phyloP scores from a whole-genome alignment of 2,797 vertebrate species.

The Distichodus sexfasciatus region DNA sequence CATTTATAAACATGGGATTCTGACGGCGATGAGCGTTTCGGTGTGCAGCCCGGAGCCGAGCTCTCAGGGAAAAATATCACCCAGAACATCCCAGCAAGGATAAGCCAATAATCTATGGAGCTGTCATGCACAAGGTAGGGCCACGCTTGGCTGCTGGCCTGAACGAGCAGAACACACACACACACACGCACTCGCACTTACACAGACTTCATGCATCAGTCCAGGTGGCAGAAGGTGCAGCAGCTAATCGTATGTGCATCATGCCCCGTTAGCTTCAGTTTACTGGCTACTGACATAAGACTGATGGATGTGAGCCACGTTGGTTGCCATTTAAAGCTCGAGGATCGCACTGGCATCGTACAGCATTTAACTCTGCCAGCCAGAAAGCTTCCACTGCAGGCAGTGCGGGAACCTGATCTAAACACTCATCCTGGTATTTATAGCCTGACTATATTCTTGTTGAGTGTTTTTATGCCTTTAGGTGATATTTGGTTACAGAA shows the following conservation, averaged over 20 bases:
- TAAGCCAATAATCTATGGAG: constrained; percentile 57
- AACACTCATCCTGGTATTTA: too few relatives aligned
- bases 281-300: constrained; percentile 49
- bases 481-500: too few relatives aligned
- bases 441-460: too few relatives aligned
- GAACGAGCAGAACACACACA: constrained; percentile 43
- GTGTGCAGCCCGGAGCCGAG: constrained; percentile 50
- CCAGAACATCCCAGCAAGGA: neutral
- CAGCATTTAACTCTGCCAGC: neutral
- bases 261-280: constrained; percentile 48
- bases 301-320: constrained; percentile 33
- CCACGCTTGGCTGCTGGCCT: constrained; percentile 36
- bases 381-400: neutral
- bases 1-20: neutral
- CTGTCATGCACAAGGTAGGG: constrained; percentile 48
- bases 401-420: too few relatives aligned
- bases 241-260: constrained; percentile 44
- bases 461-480: too few relatives aligned
- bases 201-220: constrained; percentile 37
- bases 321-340: constrained; percentile 12
- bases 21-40: neutral
- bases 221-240: constrained; percentile 41
- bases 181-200: constrained; percentile 22
- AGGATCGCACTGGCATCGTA: neutral
- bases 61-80: constrained; percentile 37